phyloP scores from a whole-genome alignment of 2,888 invertebrate genomes.

The Seira sanloemensis region DNA sequence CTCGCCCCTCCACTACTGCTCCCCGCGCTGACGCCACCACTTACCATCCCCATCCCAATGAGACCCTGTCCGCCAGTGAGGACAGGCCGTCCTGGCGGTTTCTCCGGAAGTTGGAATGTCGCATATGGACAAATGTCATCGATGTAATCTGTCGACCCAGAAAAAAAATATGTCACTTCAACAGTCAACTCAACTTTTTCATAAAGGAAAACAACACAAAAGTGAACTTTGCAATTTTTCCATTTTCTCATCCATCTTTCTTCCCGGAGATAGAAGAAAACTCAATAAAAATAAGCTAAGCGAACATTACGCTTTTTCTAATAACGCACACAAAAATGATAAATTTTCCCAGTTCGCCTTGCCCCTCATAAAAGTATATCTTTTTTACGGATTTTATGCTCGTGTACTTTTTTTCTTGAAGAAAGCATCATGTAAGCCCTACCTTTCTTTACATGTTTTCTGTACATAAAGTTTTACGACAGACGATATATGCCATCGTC shows the following conservation, averaged over 20 bases:
- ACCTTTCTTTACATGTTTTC: too few relatives aligned
- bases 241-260: background rate
- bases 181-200: too few relatives aligned
- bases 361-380: too few relatives aligned
- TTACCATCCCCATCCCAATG: conserved; percentile 3
- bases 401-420: too few relatives aligned
- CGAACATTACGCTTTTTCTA: background rate
- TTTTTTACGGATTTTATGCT: too few relatives aligned
- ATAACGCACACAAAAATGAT: too few relatives aligned
- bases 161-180: background rate
- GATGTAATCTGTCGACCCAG: conserved; percentile 83
- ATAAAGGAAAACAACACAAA: background rate
- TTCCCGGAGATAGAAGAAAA: background rate
- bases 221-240: background rate
- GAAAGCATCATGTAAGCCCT: too few relatives aligned
- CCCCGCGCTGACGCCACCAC: conserved; percentile 15
- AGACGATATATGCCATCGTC: conserved; percentile 55
- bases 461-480: conserved; percentile 60
- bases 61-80: conserved; percentile 57
- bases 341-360: too few relatives aligned
- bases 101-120: conserved; percentile 92
- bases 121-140: conserved; percentile 96
- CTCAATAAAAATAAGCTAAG: background rate
- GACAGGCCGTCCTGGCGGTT: conserved; percentile 75
- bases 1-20: conserved; percentile 44